Evolutionary conservation across 2,113 vertebrate genomes (phyloP).

Genomic region (Camelus bactrianus): DNA sequence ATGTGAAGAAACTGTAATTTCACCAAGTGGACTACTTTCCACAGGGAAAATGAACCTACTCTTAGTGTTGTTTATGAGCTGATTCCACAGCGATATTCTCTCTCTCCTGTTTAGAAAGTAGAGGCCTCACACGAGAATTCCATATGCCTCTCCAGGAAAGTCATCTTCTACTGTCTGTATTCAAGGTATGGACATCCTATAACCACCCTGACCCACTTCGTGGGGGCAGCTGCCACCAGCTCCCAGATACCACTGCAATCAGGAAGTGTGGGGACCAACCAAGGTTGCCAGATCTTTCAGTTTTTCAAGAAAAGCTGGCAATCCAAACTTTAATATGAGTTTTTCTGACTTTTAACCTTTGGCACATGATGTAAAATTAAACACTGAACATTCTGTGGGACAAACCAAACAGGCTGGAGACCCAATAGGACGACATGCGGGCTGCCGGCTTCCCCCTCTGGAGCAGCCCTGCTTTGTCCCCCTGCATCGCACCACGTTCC

Average conservation of each 20-base stretch:
- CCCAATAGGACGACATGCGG: no score
- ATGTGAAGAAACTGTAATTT: constrained; percentile 46
- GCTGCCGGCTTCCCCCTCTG: background rate
- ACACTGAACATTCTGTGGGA: background rate
- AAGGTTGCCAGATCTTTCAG: background rate
- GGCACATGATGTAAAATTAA: background rate
- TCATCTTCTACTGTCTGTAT: background rate
- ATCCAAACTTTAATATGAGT: background rate
- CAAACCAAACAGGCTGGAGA: background rate
- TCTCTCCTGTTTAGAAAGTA: constrained; percentile 14
- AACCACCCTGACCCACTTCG: background rate
- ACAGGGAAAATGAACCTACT: background rate
- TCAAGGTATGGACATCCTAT: background rate
- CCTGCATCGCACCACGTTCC: background rate
- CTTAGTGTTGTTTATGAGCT: background rate
- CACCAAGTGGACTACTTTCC: constrained; percentile 31
- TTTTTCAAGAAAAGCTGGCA: background rate
- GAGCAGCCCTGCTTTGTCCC: background rate
- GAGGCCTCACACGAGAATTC: background rate
- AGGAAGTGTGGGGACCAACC: background rate
- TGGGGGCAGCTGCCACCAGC: no score
- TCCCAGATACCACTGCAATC: background rate
- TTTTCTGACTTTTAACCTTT: background rate
- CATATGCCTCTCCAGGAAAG: background rate
- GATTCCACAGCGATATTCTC: background rate